Base-by-base conservation (phyloP, 2,888 invertebrate species). In the Drosophila seclusa region DNA sequence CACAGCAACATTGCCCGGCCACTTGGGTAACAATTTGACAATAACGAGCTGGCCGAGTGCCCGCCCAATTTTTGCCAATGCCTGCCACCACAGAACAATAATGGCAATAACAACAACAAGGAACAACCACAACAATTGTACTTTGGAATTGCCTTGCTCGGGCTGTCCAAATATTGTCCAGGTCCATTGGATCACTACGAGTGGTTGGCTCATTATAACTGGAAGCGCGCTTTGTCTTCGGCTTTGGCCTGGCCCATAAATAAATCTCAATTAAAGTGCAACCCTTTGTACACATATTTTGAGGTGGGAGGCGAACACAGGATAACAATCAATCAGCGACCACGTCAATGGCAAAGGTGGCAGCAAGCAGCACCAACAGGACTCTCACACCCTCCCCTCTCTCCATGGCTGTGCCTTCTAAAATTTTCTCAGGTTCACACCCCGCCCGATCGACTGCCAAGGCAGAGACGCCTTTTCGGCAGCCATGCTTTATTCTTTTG, bases 261-360 rank as follows among this genome's bases (percentile, higher is more conserved):
- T 90, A 87, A 87, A 87, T 87, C 89, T 90, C 90, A 78, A 90
- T 90, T 87, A 90, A 91, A 89, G 76, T 78, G 62, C 87, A 83
- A 88, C 90, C 89, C 91, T 75, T 76, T 76, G n/a, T 64, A n/a
- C 8, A 29, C 16, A 34, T 27, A 27, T 31, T 13, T 49, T 36
- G 10, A 29, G 16, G 16, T 21, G 29, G 32, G 16, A 7, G 24
- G 16, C 61, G 27, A 45, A 62, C 65, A 45, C 60, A 76, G 67
- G 63, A 76, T 73, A 76, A 78, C 78, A 90, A 90, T 86, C 85
- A 90, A 90, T 86, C 85, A 86, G 85, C 67, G 55, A 38, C 42
- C 69, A 61, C 72, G 76, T 60, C 67, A 79, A 31, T 60, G 59
- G 66, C 53, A 59, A 42, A 50, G 52, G 68, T 34, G 21, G 49